Conservation (phyloP, 92 coral and sea anemone species). For the Palythoa grandiflora region DNA sequence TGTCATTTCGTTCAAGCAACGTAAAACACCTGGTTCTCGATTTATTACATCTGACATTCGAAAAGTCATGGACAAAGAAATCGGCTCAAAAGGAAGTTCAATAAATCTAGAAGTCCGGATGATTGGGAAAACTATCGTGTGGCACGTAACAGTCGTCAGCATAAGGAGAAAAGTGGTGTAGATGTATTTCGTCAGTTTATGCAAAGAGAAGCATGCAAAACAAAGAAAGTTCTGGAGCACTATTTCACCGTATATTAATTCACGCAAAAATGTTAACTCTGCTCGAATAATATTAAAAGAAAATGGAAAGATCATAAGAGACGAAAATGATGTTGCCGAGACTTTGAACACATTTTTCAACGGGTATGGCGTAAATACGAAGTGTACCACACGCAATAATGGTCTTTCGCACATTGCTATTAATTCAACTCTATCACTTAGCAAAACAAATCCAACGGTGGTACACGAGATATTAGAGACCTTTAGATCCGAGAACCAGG, state of each 20-base stretch:
- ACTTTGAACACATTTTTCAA: neutral
- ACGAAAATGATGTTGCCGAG: neutral
- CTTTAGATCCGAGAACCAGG: no score
- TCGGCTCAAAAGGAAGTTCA: constrained; percentile 50
- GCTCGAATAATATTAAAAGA: neutral
- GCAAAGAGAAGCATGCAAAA: neutral
- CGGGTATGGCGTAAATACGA: neutral
- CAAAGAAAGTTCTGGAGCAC: neutral
- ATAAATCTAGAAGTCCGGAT: constrained; percentile 39
- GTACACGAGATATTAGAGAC: constrained; percentile 56
- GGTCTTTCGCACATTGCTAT: neutral
- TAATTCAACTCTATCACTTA: constrained; percentile 34
- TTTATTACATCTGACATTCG: constrained; percentile 52
- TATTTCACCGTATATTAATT: neutral
- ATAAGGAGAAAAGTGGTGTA: neutral
- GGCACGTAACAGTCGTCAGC: neutral
- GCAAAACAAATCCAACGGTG: constrained; percentile 62
- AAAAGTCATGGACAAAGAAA: constrained; percentile 59
- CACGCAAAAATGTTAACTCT: neutral
- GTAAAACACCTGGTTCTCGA: constrained; percentile 39
- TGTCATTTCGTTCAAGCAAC: neutral
- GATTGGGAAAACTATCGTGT: neutral
- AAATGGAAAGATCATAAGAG: neutral
- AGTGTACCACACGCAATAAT: neutral
- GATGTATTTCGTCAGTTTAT: neutral